phyloP scores from a whole-genome alignment of 2,113 vertebrate species.

The Myxocyprinus asiaticus region DNA sequence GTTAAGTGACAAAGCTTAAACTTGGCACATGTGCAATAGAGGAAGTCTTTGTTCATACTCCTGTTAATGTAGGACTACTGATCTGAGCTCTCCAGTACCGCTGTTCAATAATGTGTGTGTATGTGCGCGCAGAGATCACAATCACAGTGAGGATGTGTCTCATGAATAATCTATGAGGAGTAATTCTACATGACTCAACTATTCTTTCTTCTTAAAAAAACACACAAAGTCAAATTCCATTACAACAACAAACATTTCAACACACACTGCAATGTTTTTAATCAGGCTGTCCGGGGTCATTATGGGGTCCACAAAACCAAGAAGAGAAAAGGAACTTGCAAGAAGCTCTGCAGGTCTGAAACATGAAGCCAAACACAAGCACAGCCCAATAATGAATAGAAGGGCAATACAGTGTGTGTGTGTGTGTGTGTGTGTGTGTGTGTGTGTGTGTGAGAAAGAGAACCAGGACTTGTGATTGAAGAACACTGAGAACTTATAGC shows the following conservation, averaged over 20 bases:
- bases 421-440: neutral
- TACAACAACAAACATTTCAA: constrained; percentile 9
- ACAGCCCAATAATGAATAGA: constrained; percentile 28
- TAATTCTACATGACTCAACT: constrained; percentile 8
- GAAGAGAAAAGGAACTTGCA: neutral
- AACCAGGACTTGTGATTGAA: neutral
- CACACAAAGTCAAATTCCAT: neutral
- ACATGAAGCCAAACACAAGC: constrained; percentile 38
- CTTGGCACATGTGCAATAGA: neutral
- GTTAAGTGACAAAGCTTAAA: neutral
- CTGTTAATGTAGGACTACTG: constrained; percentile 40
- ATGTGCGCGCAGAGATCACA: constrained; percentile 37
- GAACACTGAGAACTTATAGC: neutral
- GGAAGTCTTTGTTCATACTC: constrained; percentile 24
- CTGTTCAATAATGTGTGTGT: constrained; percentile 8
- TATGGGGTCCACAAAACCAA: constrained; percentile 21
- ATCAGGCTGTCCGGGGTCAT: neutral
- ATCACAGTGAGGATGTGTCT: constrained; percentile 17
- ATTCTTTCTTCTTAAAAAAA: neutral
- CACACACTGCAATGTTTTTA: neutral
- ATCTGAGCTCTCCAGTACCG: constrained; percentile 49
- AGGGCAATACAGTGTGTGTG: neutral
- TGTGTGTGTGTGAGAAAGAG: neutral
- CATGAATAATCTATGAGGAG: constrained; percentile 18
- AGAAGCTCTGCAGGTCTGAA: constrained; percentile 15